Evolutionary conservation across 2,113 vertebrate species (phyloP), one percentile per base, ranked within the genome.

Genomic region (Carlito syrichta): DNA sequence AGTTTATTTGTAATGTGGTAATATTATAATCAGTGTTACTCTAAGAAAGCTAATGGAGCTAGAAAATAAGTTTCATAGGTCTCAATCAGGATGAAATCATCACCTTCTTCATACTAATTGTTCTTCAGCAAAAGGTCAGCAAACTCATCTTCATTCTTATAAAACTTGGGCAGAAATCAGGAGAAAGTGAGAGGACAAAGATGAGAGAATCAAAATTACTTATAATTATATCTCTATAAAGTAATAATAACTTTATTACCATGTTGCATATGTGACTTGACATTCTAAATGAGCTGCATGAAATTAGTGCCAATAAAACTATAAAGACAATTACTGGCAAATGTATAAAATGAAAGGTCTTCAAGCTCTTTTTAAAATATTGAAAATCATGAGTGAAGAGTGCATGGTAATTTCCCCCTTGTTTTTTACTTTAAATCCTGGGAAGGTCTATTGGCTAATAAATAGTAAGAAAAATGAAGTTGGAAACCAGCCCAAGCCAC

Each of bases 171-270:
- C 79, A 87, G 78, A 95, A 96, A 93, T 14, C 50, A 89, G 92
- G 93, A 97, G 95, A 94, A 94, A 96, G 73, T 73, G 66, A 87
- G 81, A 87, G 84, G 71, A 95, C 43, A 84, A 83, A 96, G 95
- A 93, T 87, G 91, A 89, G 86, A 78, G 95, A 94, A 30, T 83
- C 84, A 84, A 91, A 98, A 98, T 98, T 95, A 96, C 97, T 97
- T 96, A 96, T 96, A 97, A 97, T 97, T 97, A 96, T 86, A 89
- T 97, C 94, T 96, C 95, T 95, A 27, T 95, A 94, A 96, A 95
- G 97, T 93, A 95, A 97, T 98, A 97, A 96, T 95, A 96, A 97
- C 93, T 98, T 98, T 98, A 98, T 98, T 96, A 93, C 97, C 95
- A 40, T 85, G 91, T 91, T 96, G 88, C 95, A 84, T 97, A 96